phyloP scores from a whole-genome alignment of 2,113 vertebrate genomes.

The Prolemur simus region DNA sequence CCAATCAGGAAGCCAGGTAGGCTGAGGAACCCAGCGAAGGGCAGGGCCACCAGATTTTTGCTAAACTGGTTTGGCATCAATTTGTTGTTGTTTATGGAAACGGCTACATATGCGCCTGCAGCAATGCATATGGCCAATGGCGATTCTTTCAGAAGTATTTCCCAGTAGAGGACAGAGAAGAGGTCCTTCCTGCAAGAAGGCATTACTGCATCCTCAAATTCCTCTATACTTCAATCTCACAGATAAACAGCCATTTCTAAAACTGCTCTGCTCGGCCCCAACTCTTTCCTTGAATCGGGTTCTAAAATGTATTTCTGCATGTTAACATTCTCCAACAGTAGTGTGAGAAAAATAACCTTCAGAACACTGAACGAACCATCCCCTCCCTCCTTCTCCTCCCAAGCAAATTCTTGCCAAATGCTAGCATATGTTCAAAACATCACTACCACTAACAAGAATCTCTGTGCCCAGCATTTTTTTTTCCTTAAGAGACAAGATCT shows the following conservation, averaged over 20 bases:
- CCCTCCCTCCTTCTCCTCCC: background rate
- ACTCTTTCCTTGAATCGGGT: background rate
- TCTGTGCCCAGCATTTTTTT: background rate
- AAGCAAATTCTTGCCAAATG: background rate
- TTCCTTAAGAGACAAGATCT: too few relatives aligned
- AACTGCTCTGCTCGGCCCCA: background rate
- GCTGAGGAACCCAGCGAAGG: background rate
- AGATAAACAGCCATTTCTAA: background rate
- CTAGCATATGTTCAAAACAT: background rate
- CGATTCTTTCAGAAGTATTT: background rate
- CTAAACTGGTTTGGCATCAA: conserved; percentile 42
- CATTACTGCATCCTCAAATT: background rate
- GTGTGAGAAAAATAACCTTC: background rate
- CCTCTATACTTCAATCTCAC: background rate
- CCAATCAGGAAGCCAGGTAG: background rate
- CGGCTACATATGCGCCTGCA: background rate
- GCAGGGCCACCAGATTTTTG: background rate
- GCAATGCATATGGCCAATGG: background rate
- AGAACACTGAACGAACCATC: background rate
- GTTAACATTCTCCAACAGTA: background rate
- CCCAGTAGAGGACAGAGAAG: background rate
- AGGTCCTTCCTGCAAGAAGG: background rate
- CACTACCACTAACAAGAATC: background rate
- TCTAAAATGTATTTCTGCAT: background rate
- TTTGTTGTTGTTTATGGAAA: conserved; percentile 6